These are phyloP conservation scores for Wasmannia auropunctata DNA, from an alignment of 1,140 invertebrate genomes.

Conservation along the genomic window DNA sequence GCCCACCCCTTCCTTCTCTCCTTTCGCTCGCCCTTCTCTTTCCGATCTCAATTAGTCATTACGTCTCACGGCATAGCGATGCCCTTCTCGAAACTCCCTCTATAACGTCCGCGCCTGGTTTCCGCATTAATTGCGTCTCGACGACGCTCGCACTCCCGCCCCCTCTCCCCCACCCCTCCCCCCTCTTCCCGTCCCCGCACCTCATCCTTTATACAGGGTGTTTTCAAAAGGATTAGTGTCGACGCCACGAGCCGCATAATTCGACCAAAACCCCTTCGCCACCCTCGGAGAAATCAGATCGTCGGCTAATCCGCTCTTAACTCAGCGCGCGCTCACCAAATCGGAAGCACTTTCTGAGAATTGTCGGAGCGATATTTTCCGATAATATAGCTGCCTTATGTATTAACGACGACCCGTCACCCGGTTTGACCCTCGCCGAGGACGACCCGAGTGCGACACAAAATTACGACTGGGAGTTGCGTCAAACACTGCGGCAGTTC, in stretches of 20 bases:
- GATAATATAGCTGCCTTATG: constrained; percentile 38
- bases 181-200: too few species aligned
- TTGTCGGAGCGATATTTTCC: constrained; percentile 47
- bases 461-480: background rate
- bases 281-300: constrained; percentile 61
- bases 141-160: constrained; percentile 46
- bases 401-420: constrained; percentile 35
- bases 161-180: background rate
- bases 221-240: constrained; percentile 74
- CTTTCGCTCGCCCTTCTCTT: constrained; percentile 40
- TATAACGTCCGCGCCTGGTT: constrained; percentile 62
- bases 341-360: constrained; percentile 39
- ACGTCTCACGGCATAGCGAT: constrained; percentile 73
- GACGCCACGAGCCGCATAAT: constrained; percentile 69
- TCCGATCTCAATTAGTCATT: constrained; percentile 77
- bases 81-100: constrained; percentile 69
- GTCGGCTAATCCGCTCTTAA: constrained; percentile 49
- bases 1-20: background rate
- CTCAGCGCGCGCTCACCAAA: background rate
- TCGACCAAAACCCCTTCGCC: constrained; percentile 41
- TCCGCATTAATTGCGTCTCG: constrained; percentile 75
- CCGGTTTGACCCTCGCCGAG: background rate
- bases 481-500: background rate
- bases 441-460: background rate
- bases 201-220: constrained; percentile 58